These are phyloP conservation scores for Palaemon carinicauda DNA, from an alignment of 1,140 invertebrate genomes.

Conservation along the genomic window DNA sequence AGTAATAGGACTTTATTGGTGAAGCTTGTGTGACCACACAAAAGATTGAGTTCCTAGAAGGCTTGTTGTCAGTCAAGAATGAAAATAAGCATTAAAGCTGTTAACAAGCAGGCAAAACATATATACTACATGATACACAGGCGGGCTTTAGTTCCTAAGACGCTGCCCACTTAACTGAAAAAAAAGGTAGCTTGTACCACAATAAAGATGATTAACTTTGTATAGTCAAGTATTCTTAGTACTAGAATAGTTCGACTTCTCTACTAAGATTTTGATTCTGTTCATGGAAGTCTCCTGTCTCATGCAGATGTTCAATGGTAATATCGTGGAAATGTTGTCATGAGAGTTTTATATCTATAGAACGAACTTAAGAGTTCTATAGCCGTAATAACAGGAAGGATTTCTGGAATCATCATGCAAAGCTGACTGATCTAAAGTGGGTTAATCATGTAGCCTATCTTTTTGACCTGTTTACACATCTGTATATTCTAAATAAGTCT, in stretches of 20 bases:
- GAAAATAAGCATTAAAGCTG: neutral
- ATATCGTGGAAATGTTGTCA: constrained; percentile 13
- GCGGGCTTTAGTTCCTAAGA: neutral
- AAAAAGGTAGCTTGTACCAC: neutral
- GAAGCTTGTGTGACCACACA: too few relatives aligned
- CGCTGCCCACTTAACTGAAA: neutral
- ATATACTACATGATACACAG: constrained; percentile 22
- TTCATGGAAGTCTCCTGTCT: neutral
- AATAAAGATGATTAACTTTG: neutral
- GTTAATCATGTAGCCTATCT: neutral
- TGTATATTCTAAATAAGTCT: constrained; percentile 11
- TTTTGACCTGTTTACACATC: constrained; percentile 13
- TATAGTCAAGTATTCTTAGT: constrained; percentile 6
- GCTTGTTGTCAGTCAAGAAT: too few relatives aligned
- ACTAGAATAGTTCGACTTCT: neutral
- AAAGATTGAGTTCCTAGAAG: too few relatives aligned
- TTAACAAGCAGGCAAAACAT: constrained; percentile 15
- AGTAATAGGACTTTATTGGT: too few relatives aligned
- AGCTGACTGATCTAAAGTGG: constrained; percentile 31
- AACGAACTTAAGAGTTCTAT: neutral
- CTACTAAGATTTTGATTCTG: constrained; percentile 1
- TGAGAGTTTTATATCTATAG: constrained; percentile 2
- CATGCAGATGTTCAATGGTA: neutral
- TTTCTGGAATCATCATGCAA: constrained; percentile 5
- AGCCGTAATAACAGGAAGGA: constrained; percentile 13